These are phyloP conservation scores for Maniola jurtina DNA, from an alignment of 1,140 invertebrate species.

Conservation along the genomic window DNA sequence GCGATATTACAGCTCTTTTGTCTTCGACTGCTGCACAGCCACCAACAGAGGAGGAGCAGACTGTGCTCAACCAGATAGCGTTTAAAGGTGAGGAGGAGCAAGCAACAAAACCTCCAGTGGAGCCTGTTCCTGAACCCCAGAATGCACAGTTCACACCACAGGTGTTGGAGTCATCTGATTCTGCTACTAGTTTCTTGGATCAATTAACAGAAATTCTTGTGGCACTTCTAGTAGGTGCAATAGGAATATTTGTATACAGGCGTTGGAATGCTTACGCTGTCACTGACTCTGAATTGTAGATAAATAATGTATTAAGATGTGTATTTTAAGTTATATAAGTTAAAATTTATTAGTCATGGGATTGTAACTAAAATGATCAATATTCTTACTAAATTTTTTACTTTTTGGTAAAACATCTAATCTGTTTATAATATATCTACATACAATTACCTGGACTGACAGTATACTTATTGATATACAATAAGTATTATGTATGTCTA, in stretches of 20 bases:
- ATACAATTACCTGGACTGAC: too few relatives aligned
- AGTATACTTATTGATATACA: too few relatives aligned
- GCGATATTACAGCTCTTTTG: conserved; percentile 76
- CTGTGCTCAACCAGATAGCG: conserved; percentile 70
- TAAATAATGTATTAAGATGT: conserved; percentile 3
- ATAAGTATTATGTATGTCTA: too few relatives aligned
- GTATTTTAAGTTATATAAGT: conserved; percentile 1
- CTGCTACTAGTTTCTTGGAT: conserved; percentile 59
- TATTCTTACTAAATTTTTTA: not conserved
- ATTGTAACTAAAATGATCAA: conserved; percentile 1
- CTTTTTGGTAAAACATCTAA: not conserved
- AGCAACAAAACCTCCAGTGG: conserved; percentile 52
- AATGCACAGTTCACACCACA: conserved; percentile 33
- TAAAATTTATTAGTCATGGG: conserved; percentile 1
- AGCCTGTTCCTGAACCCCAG: conserved; percentile 49
- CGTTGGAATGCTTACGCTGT: conserved; percentile 57
- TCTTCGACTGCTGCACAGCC: conserved; percentile 68
- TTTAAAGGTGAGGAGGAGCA: conserved; percentile 73
- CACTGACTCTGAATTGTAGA: conserved; percentile 56
- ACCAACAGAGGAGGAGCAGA: conserved; percentile 76
- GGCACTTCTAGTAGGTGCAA: conserved; percentile 61
- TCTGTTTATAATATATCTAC: too few relatives aligned
- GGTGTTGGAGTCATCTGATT: conserved; percentile 59
- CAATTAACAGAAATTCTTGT: conserved; percentile 67
- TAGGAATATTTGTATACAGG: conserved; percentile 68